A percentile compares a stretch with the other conserved stretches of the same genome.
Conservation (phyloP, 2,888 invertebrate genomes). For the Sinopyrophorus schimmeli region DNA sequence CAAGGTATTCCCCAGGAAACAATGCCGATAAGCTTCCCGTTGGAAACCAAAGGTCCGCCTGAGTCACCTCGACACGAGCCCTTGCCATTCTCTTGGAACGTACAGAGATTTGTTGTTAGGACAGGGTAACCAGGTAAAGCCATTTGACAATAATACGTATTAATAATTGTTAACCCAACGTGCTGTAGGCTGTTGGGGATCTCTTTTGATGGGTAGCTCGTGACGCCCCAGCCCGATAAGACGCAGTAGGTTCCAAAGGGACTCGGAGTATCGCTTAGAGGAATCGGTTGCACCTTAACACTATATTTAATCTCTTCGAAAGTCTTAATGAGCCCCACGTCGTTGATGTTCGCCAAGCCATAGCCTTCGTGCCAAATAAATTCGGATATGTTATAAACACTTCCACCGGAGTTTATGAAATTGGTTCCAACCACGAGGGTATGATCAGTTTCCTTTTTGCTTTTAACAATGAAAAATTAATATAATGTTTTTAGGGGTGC, state of each 20-base stretch:
- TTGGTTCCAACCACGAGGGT: too few species aligned
- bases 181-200: not conserved
- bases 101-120: not conserved
- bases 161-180: not conserved
- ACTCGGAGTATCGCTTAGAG: not conserved
- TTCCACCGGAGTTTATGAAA: too few species aligned
- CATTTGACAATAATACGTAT: not conserved
- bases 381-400: too few species aligned
- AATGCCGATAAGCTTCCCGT: not conserved
- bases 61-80: constrained; percentile 3
- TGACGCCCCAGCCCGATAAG: constrained; percentile 1
- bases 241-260: not conserved
- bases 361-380: too few species aligned
- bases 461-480: not conserved
- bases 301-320: not conserved
- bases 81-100: not conserved
- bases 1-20: constrained; percentile 4
- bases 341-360: too few species aligned
- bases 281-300: not conserved
- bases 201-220: not conserved
- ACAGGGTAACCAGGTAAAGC: not conserved
- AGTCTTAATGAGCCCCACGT: not conserved
- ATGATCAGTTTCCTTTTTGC: not conserved
- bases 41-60: constrained; percentile 4
- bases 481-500: not conserved